Conservation (phyloP, 2,113 vertebrate species). For the Pollachius pollachius region DNA sequence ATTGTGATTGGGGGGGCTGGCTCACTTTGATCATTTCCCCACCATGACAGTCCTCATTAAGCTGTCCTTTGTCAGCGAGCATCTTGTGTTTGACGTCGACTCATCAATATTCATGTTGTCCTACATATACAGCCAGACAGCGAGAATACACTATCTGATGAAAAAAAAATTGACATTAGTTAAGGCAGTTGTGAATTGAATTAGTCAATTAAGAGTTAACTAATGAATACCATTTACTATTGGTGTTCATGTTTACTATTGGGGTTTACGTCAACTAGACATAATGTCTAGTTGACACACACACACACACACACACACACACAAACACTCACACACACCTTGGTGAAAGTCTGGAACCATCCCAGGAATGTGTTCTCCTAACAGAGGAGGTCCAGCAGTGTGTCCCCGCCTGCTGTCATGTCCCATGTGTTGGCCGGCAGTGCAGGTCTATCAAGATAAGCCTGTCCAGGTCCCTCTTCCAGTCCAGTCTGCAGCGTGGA, state of each 20-base stretch:
- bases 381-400: constrained; percentile 81
- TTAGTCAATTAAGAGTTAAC: not conserved
- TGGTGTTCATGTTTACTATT: too few relatives aligned
- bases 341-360: constrained; percentile 89
- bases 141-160: too few relatives aligned
- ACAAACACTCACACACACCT: too few relatives aligned
- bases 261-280: not conserved
- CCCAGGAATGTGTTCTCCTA: constrained; percentile 79
- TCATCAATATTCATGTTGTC: constrained; percentile 86
- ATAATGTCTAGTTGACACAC: too few relatives aligned
- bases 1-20: constrained; percentile 72
- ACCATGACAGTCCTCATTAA: constrained; percentile 64
- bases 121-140: constrained; percentile 46
- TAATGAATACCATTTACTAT: not conserved
- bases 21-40: constrained; percentile 72
- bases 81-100: constrained; percentile 84
- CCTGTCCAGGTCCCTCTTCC: constrained; percentile 85
- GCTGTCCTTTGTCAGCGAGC: constrained; percentile 68
- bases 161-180: too few relatives aligned
- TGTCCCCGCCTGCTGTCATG: constrained; percentile 65
- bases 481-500: constrained; percentile 80
- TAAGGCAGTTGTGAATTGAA: too few relatives aligned
- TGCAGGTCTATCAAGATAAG: constrained; percentile 79
- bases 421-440: constrained; percentile 89
- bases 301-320: constrained; percentile 73